Conservation (phyloP, 2,888 invertebrate species). For the Megastigmus dorsalis region DNA sequence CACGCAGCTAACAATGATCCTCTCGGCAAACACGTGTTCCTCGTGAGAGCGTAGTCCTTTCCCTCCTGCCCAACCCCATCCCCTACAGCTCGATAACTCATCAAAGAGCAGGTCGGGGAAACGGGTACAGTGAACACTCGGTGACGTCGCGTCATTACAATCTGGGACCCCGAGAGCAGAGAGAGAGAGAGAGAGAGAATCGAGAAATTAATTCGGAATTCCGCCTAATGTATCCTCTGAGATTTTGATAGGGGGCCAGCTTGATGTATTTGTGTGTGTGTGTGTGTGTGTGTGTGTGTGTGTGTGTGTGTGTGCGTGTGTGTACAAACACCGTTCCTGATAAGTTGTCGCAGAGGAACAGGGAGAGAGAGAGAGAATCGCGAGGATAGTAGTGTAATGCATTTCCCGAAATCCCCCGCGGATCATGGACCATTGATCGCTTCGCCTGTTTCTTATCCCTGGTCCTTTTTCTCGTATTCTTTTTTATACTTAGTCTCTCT, state of each 20-base stretch:
- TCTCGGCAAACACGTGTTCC: conserved; percentile 29
- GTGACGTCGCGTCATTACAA: not conserved
- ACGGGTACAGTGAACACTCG: not conserved
- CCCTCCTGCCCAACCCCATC: not conserved
- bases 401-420: not conserved
- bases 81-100: not conserved
- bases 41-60: not conserved
- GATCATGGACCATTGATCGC: conserved; percentile 8
- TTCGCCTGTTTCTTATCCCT: not conserved
- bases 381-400: not conserved
- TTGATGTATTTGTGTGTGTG: no score
- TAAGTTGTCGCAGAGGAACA: not conserved
- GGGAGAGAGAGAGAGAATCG: not conserved
- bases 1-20: conserved; percentile 22
- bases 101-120: conserved; percentile 39
- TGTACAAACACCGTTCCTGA: no score
- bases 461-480: not conserved
- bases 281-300: no score
- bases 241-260: conserved; percentile 56
- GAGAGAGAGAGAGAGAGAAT: no score
- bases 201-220: conserved; percentile 68
- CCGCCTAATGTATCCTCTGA: conserved; percentile 64
- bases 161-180: no score
- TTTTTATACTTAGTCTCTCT: not conserved
- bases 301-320: no score